Percentiles rank a stretch among this genome's conserved stretches.
Evolutionary conservation across 2,888 invertebrate species (phyloP).

Genomic region (Geotrupes spiniger): DNA sequence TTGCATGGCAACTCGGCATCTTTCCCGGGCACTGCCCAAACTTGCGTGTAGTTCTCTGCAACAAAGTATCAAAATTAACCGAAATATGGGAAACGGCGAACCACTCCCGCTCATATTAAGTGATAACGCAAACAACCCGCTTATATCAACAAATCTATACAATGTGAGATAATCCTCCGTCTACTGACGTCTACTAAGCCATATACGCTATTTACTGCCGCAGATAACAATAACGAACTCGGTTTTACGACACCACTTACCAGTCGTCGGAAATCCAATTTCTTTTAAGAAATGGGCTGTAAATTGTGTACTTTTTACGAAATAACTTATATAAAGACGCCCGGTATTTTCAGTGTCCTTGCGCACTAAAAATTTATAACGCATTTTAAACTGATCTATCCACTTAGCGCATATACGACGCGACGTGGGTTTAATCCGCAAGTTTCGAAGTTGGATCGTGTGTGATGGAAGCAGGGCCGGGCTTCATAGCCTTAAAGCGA

Average conservation of each 20-base stretch:
- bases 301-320: conserved; percentile 22
- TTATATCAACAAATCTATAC: conserved; percentile 6
- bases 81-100: conserved; percentile 1
- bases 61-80: conserved; percentile 29
- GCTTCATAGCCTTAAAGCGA: no score
- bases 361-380: no score
- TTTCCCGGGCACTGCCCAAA: conserved; percentile 76
- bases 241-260: conserved; percentile 23
- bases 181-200: conserved; percentile 11
- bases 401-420: conserved; percentile 4
- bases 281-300: conserved; percentile 23
- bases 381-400: no score
- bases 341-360: no score
- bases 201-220: conserved; percentile 22
- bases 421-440: conserved; percentile 4
- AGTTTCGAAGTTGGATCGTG: background rate
- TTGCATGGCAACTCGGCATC: conserved; percentile 82
- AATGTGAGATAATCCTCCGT: conserved; percentile 2
- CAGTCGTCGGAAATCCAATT: conserved; percentile 22
- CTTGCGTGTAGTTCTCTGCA: conserved; percentile 63
- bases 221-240: conserved; percentile 23
- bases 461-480: no score
- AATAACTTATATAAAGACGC: conserved; percentile 10
- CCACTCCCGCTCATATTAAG: background rate
- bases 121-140: conserved; percentile 1